phyloP scores from a whole-genome alignment of 2,888 invertebrate genomes.

The Caenorhabditis sp. region DNA sequence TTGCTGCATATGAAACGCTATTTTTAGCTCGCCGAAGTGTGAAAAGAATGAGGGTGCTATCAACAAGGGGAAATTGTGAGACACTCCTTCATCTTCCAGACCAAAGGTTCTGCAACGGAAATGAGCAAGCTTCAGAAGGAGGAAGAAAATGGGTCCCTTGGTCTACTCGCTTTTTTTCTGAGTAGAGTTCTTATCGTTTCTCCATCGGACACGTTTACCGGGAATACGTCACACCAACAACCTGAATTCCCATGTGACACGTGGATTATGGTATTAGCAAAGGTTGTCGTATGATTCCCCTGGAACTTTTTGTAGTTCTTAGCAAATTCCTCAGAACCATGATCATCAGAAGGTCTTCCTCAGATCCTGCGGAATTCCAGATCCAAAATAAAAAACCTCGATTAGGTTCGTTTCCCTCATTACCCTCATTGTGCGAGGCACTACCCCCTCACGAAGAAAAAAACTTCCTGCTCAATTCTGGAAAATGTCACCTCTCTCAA shows the following conservation, averaged over 20 bases:
- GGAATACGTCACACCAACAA: background rate
- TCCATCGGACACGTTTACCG: conserved; percentile 24
- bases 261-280: background rate
- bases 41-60: conserved; percentile 1
- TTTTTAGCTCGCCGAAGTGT: conserved; percentile 40
- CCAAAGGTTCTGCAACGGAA: conserved; percentile 14
- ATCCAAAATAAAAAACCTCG: background rate
- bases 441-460: background rate
- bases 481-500: conserved; percentile 28
- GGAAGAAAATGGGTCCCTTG: conserved; percentile 14
- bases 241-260: background rate
- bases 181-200: background rate
- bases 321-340: background rate
- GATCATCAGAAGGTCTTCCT: background rate
- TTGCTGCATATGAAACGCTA: conserved; percentile 43
- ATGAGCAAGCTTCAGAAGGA: conserved; percentile 2
- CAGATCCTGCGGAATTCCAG: background rate
- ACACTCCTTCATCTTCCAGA: background rate
- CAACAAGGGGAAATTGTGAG: conserved; percentile 26
- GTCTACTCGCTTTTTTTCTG: conserved; percentile 31
- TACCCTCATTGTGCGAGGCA: conserved; percentile 9
- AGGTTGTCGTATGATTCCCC: background rate
- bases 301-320: no score
- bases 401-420: conserved; percentile 20
- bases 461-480: conserved; percentile 29